phyloP scores from a whole-genome alignment of 2,113 vertebrate genomes.

The Dasyprocta punctata region DNA sequence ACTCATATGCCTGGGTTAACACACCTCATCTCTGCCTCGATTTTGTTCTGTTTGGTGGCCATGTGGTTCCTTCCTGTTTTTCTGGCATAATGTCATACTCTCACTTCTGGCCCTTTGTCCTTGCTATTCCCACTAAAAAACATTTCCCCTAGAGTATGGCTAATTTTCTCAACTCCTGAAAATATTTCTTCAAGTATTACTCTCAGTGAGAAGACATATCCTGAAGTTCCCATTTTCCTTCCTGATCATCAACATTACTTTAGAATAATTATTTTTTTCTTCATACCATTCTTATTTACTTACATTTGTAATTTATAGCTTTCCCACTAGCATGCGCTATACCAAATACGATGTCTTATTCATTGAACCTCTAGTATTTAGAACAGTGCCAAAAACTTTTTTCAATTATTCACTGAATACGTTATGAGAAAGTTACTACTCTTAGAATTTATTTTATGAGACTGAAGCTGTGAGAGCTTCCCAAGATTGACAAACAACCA shows the following conservation, averaged over 20 bases:
- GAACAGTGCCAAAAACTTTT: not conserved
- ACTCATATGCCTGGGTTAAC: not conserved
- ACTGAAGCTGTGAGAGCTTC: not conserved
- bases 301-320: not conserved
- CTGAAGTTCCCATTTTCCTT: not conserved
- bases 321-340: not conserved
- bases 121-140: not conserved
- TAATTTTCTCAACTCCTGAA: not conserved
- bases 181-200: not conserved
- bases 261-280: not conserved
- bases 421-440: not conserved
- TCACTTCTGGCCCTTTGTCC: not conserved
- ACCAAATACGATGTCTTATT: not conserved
- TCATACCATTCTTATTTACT: not conserved
- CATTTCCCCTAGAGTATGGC: not conserved
- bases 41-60: not conserved
- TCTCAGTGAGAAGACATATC: not conserved
- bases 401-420: not conserved
- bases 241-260: not conserved
- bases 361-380: not conserved
- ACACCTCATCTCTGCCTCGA: not conserved
- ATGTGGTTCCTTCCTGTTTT: not conserved
- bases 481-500: not conserved
- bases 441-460: not conserved
- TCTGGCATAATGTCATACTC: not conserved